A percentile compares a stretch with the other conserved stretches of the same genome.
Conservation (phyloP, 37 sponge, comb jelly and placozoan species). For the Amphimedon queenslandica region DNA sequence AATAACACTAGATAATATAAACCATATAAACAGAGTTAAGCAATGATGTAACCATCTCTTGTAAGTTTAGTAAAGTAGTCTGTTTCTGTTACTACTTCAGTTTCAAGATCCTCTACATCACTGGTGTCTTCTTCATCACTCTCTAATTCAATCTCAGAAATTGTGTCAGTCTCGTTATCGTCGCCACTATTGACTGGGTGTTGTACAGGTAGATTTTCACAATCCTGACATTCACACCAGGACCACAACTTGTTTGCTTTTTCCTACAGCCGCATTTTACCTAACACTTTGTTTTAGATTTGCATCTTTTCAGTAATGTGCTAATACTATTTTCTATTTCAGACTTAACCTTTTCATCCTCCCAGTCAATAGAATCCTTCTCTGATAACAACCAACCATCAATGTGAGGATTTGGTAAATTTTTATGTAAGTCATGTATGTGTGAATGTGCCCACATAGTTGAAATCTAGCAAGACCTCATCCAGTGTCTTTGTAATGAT, state of each 20-base stretch:
- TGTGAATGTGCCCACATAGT: constrained; percentile 1
- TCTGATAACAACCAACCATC: not conserved
- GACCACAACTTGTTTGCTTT: constrained; percentile 8
- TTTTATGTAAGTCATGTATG: not conserved
- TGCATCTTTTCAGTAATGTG: no score
- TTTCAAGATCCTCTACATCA: no score
- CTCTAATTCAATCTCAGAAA: not conserved
- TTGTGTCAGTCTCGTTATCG: no score
- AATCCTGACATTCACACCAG: constrained; percentile 25
- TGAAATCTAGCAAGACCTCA: no score
- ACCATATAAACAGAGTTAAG: no score
- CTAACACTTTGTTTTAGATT: constrained; percentile 10
- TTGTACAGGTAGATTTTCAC: no score
- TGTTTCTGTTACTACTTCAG: no score
- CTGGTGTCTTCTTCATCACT: no score
- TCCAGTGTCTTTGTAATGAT: no score
- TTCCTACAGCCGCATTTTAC: constrained; percentile 12
- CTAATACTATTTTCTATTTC: not conserved
- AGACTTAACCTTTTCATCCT: not conserved
- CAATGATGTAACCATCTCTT: no score
- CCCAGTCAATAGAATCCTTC: constrained; percentile 22
- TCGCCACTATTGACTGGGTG: not conserved
- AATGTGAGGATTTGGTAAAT: not conserved
- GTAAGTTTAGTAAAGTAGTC: not conserved
- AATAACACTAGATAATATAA: not conserved